A percentile compares a stretch with the other conserved stretches of the same genome.
Conservation (phyloP, 2,888 invertebrate species). For the Marasmarcha lunaedactyla region DNA sequence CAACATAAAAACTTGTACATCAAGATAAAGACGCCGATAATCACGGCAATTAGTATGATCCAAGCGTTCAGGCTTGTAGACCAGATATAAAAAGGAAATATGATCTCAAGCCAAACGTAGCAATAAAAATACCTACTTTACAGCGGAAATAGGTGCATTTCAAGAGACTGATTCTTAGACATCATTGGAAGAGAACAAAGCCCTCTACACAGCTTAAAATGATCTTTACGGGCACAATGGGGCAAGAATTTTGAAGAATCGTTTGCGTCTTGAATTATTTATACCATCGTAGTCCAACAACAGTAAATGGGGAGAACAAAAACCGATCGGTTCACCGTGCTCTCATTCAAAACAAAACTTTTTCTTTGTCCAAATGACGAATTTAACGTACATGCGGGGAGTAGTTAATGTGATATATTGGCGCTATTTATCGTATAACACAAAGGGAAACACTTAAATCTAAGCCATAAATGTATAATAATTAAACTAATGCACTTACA, state of each 20-base stretch:
- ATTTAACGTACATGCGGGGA: slow-evolving; percentile 21
- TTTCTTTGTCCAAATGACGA: slow-evolving; percentile 31
- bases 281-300: slow-evolving; percentile 47
- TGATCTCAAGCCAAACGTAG: slow-evolving; percentile 15
- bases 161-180: slow-evolving; percentile 18
- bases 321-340: slow-evolving; percentile 27
- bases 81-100: slow-evolving; percentile 17
- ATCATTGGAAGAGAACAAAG: slow-evolving; percentile 14
- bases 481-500: slow-evolving; percentile 11
- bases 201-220: too few relatives aligned
- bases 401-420: slow-evolving; percentile 24
- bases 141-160: background rate
- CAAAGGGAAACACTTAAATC: slow-evolving; percentile 25
- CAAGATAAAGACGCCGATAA: background rate
- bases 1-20: too few relatives aligned
- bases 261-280: slow-evolving; percentile 54
- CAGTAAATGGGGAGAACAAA: slow-evolving; percentile 54
- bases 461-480: slow-evolving; percentile 4
- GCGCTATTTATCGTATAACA: slow-evolving; percentile 26
- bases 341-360: slow-evolving; percentile 36
- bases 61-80: slow-evolving; percentile 2
- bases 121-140: too few relatives aligned
- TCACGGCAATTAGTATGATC: slow-evolving; percentile 11
- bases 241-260: slow-evolving; percentile 45
- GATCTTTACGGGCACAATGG: slow-evolving; percentile 30